Base-by-base conservation (phyloP, 1,140 invertebrate species). In the Leptoteleia sp. region DNA sequence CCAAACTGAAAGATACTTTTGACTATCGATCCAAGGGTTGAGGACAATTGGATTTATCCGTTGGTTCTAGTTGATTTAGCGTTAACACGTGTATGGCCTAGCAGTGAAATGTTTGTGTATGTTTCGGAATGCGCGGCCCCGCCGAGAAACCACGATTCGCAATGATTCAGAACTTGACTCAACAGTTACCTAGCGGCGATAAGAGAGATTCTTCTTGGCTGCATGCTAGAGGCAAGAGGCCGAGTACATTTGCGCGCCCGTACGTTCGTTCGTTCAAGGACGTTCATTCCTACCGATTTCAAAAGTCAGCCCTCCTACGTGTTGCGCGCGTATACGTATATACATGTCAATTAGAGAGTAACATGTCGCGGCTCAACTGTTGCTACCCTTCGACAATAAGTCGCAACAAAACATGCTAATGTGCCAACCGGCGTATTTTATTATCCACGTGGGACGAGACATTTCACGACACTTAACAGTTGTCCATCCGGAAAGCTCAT, bases 211-310 rank as follows among this genome's bases (percentile, higher is more conserved):
- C 68, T 62, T 73, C 75, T 54, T 75, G 79, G n/a, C n/a, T n/a
- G n/a, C n/a, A n/a, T n/a, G n/a, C n/a, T n/a, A n/a, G n/a, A n/a
- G n/a, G n/a, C n/a, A n/a, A n/a, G n/a, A n/a, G n/a, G n/a, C n/a
- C n/a, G n/a, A n/a, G n/a, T n/a, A n/a, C n/a, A n/a, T n/a, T n/a
- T n/a, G n/a, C n/a, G n/a, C n/a, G 59, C 65, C 0, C 61, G 54
- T 61, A 38, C 64, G 62, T 70, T 64, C 55, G 50, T 75, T 75
- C 62, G 76, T 78, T 78, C 76, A 78, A 78, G 76, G 76, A 78
- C 76, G 76, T 79, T 79, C 76, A 71, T 79, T 79, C 76, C 67
- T 78, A 72, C 76, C 61, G 59, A 72, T 78, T 78, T 72, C 61
- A 72, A 78, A 78, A 78, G 67, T 52, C 54, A 72, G 76, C 59